Conservation (phyloP, 2,113 vertebrate species). For the Thryonomys swinderianus region DNA sequence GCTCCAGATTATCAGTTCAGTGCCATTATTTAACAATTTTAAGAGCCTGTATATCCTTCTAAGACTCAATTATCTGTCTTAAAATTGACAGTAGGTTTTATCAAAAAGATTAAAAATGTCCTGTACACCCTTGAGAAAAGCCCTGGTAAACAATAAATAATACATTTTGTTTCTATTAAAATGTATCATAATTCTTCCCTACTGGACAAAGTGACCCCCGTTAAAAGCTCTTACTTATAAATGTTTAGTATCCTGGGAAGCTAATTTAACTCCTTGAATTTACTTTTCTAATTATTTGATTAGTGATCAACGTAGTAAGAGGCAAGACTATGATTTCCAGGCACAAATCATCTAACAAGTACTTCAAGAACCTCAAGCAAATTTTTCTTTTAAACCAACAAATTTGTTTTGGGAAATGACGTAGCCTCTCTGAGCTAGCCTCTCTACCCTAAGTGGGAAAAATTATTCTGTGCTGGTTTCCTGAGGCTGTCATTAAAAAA, state of each 20-base stretch:
- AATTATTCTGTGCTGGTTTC: neutral
- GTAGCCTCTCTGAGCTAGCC: neutral
- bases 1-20: neutral
- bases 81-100: neutral
- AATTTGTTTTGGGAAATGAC: neutral
- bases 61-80: neutral
- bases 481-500: neutral
- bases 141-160: neutral
- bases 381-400: neutral
- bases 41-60: neutral
- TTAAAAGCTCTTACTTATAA: neutral
- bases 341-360: neutral
- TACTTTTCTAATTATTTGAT: neutral
- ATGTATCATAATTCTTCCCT: neutral
- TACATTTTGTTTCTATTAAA: constrained; percentile 6
- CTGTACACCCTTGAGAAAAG: neutral
- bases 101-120: neutral
- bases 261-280: neutral
- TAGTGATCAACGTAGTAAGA: neutral
- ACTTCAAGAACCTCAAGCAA: neutral
- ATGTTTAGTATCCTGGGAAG: neutral
- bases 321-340: neutral
- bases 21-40: neutral
- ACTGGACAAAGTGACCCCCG: neutral
- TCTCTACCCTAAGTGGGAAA: neutral